Base-by-base conservation (phyloP, 2,797 vertebrate species). In the Neomorphus geoffroyi region DNA sequence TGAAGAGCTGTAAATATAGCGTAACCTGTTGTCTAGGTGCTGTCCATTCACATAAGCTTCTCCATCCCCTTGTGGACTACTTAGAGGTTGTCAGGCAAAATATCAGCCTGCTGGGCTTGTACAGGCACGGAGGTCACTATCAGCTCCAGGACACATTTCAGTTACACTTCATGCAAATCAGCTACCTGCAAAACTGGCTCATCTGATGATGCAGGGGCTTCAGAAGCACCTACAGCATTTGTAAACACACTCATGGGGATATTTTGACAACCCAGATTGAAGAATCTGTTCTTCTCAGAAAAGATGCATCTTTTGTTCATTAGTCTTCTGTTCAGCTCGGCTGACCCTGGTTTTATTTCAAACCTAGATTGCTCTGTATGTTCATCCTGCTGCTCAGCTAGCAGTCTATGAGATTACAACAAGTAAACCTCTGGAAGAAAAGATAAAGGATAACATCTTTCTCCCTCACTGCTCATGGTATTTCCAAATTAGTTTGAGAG, bases 331-430 rank as follows among this genome's bases (percentile, higher is more conserved):
- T 62, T 88, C 48, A 10, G n/a, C 39, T 88, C 1, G 6, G 37
- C 18, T 85, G 45, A 79, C 33, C 67, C 85, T 91, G 45, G 13
- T 88, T 94, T 94, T 74, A 45, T 94, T 86, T 81, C 64, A 75
- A 48, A 84, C 7, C 3, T 26, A 45, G 64, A 65, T 28, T 82
- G 33, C 28, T 72, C 9, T 65, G 88, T n/a, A 37, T 1, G 10
- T 80, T 72, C 0, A 0, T 27, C 60, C 32, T 50, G 45, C 53
- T 80, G 60, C 60, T 73, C 71, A 85, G 37, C 41, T 71, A 94
- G 64, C 24, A 57, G 53, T 41, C 30, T 35, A 6, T n/a, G 74
- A 33, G 27, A 83, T 65, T 58, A 32, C 27, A 73, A 22, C 39
- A 64, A 73, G 43, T 23, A 73, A 81, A 57, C 35, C 24, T 13